phyloP scores from a whole-genome alignment of 2,113 vertebrate species.

The Monopterus albus region DNA sequence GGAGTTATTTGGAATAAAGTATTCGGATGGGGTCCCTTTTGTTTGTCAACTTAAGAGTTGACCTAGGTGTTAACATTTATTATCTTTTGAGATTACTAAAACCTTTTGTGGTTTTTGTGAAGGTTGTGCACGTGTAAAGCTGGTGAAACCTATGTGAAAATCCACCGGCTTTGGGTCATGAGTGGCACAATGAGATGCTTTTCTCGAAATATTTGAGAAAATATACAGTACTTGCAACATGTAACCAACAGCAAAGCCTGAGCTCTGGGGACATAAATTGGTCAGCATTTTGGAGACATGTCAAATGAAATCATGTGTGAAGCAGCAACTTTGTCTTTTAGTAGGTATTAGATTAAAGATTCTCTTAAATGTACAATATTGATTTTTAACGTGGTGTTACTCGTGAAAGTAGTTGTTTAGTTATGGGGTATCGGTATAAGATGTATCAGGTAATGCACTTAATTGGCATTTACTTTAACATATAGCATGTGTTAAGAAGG shows the following conservation, averaged over 20 bases:
- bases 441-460: conserved; percentile 35
- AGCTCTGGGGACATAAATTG: conserved; percentile 5
- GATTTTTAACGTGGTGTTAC: conserved; percentile 16
- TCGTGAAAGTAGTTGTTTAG: conserved; percentile 32
- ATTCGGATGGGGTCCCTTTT: conserved; percentile 42
- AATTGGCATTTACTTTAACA: conserved; percentile 43
- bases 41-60: conserved; percentile 37
- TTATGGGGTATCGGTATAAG: conserved; percentile 31
- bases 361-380: conserved; percentile 25
- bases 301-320: conserved; percentile 9
- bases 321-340: conserved; percentile 42
- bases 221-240: conserved; percentile 13
- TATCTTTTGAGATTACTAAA: conserved; percentile 21
- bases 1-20: conserved; percentile 41
- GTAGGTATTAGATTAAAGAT: background rate
- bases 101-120: conserved; percentile 44
- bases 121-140: conserved; percentile 35
- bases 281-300: conserved; percentile 6
- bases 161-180: conserved; percentile 34
- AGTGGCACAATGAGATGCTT: conserved; percentile 32
- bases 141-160: conserved; percentile 38
- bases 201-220: conserved; percentile 20
- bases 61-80: conserved; percentile 48
- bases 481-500: conserved; percentile 57
- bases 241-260: conserved; percentile 19